Conservation (phyloP, 1,140 invertebrate species). For the Bombus breviceps region DNA sequence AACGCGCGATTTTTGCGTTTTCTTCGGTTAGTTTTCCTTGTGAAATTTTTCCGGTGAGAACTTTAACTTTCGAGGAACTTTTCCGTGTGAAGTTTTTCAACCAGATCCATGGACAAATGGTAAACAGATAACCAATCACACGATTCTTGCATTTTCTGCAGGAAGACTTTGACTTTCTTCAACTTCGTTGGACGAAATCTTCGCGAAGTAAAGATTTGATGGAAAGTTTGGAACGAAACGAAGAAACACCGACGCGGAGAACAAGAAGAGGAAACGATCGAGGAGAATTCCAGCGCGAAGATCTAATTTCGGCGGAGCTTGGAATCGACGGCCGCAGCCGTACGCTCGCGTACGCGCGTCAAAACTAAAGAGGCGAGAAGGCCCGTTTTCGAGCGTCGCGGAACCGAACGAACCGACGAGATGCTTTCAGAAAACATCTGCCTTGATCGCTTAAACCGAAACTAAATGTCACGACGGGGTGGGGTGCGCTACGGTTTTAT, state of each 20-base stretch:
- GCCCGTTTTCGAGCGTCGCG: conserved; percentile 61
- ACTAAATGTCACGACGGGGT: conserved; percentile 27
- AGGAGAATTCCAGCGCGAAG: conserved; percentile 48
- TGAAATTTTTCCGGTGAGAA: not conserved
- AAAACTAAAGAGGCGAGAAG: conserved; percentile 71
- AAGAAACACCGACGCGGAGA: not conserved
- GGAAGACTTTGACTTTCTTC: not conserved
- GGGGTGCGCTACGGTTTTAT: conserved; percentile 21
- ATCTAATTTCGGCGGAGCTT: conserved; percentile 67
- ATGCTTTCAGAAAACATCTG: conserved; percentile 70
- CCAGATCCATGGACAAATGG: not conserved
- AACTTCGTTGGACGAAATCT: not conserved
- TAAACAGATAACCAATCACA: not conserved
- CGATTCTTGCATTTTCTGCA: too few relatives aligned
- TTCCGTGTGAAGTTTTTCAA: not conserved
- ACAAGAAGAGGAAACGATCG: not conserved
- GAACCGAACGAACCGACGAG: conserved; percentile 19
- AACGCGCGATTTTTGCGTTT: not conserved
- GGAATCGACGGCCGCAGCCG: conserved; percentile 48
- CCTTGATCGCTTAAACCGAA: conserved; percentile 22
- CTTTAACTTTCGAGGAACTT: not conserved
- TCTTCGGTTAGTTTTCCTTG: not conserved
- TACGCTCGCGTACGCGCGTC: conserved; percentile 72
- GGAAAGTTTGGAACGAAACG: not conserved
- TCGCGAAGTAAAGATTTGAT: not conserved